A percentile compares a stretch with the other conserved stretches of the same genome.
These are phyloP conservation scores for Holothuria scabra DNA, from an alignment of 53 echinoderm and acorn worm genomes.

Conservation along the genomic window DNA sequence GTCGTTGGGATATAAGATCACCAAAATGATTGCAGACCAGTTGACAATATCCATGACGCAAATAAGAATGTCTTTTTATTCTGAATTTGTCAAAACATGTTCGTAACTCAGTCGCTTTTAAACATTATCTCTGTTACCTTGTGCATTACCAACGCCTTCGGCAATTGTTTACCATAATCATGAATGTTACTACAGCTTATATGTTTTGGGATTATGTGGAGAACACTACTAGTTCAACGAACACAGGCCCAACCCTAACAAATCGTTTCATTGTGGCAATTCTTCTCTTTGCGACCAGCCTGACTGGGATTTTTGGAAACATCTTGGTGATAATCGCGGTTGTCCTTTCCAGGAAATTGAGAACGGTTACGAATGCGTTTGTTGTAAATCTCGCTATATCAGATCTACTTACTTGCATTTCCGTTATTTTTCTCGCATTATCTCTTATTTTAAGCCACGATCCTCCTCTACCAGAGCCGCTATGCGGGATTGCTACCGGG, in stretches of 20 bases:
- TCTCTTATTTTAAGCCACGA: neutral
- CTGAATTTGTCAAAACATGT: no score
- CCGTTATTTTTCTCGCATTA: neutral
- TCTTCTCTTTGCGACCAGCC: neutral
- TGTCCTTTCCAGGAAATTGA: slow-evolving; percentile 32
- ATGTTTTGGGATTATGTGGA: no score
- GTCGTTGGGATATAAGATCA: no score
- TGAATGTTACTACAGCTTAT: no score
- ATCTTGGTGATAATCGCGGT: slow-evolving; percentile 37
- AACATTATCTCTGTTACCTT: no score
- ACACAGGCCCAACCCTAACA: neutral
- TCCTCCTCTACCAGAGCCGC: neutral
- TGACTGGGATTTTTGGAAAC: slow-evolving; percentile 42
- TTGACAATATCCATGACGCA: no score
- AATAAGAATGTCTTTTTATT: no score
- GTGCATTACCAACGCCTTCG: no score
- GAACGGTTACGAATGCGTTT: slow-evolving; percentile 43
- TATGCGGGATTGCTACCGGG: slow-evolving; percentile 19
- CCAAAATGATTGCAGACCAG: no score
- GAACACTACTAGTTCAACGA: no score
- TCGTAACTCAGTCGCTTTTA: no score
- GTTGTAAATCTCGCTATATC: slow-evolving; percentile 48
- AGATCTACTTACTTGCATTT: slow-evolving; percentile 21
- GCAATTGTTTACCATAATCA: no score
- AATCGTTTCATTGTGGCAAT: slow-evolving; percentile 16